phyloP scores from a whole-genome alignment of 2,113 vertebrate genomes.

The Passer montanus region DNA sequence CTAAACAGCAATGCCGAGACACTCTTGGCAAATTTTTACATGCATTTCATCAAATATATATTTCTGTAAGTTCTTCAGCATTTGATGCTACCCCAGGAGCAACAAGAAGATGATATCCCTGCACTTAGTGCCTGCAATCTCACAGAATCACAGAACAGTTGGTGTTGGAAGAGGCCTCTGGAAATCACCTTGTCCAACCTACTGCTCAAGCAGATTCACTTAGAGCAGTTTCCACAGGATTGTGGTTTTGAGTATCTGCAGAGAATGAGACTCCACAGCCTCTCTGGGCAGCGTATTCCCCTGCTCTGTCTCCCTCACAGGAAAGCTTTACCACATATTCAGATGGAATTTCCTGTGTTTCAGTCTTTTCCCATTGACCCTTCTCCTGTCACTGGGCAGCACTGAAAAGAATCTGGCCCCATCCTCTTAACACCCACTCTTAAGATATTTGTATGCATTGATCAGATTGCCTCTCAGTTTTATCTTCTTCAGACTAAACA shows the following conservation, averaged over 20 bases:
- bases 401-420: not conserved
- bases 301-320: not conserved
- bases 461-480: not conserved
- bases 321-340: not conserved
- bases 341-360: not conserved
- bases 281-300: not conserved
- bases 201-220: not conserved
- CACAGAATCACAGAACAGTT: not conserved
- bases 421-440: not conserved
- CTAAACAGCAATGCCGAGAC: not conserved
- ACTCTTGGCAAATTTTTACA: not conserved
- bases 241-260: not conserved
- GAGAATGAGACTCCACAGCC: not conserved
- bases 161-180: not conserved
- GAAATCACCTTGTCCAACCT: not conserved
- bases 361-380: not conserved
- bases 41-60: not conserved
- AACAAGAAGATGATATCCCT: not conserved
- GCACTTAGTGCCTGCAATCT: not conserved
- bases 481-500: not conserved
- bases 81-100: not conserved
- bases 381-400: not conserved
- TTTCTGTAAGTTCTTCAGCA: not conserved
- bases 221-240: not conserved
- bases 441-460: not conserved